Percentiles rank a stretch among this genome's conserved stretches.
Evolutionary conservation across 2,888 invertebrate species (phyloP).

Genomic region (Strigamia maritima): DNA sequence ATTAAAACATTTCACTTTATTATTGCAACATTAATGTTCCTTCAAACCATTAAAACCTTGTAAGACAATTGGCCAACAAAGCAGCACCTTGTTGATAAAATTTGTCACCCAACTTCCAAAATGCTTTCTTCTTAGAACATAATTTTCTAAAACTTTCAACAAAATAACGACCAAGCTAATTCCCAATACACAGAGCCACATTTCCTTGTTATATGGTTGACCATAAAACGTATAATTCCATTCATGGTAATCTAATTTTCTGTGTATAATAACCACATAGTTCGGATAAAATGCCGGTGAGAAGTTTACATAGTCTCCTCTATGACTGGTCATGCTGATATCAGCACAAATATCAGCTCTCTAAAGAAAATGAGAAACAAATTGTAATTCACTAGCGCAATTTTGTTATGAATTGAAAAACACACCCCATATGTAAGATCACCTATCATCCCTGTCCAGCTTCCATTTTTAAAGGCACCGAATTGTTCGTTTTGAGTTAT

Average conservation of each 20-base stretch:
- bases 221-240: background rate
- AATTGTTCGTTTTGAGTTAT: too few species aligned
- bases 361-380: too few species aligned
- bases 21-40: too few species aligned
- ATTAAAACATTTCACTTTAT: background rate
- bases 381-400: too few species aligned
- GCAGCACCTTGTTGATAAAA: background rate
- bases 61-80: background rate
- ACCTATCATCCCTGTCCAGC: too few species aligned
- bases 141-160: background rate
- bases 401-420: too few species aligned
- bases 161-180: background rate
- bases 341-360: background rate
- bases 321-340: background rate
- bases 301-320: background rate
- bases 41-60: background rate
- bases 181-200: background rate
- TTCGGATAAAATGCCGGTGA: background rate
- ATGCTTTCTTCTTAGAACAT: background rate
- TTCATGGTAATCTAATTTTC: background rate
- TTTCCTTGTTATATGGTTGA: background rate
- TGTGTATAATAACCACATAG: background rate
- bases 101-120: too few species aligned
- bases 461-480: too few species aligned
- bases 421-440: too few species aligned